These are phyloP conservation scores for Lordiphosa collinella DNA, from an alignment of 1,140 invertebrate genomes.

Conservation along the genomic window DNA sequence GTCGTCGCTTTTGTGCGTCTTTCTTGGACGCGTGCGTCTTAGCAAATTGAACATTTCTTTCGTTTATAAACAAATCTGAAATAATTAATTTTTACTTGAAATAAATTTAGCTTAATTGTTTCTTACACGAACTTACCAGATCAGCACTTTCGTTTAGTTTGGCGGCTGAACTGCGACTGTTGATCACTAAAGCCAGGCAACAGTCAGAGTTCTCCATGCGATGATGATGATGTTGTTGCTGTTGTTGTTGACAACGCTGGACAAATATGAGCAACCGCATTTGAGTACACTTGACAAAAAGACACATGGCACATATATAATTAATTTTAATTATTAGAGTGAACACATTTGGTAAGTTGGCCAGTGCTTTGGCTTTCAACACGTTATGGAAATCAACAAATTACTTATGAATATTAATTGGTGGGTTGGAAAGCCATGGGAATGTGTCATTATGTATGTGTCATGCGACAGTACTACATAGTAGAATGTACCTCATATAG, in stretches of 20 bases:
- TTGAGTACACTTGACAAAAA: constrained; percentile 49
- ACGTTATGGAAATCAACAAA: constrained; percentile 6
- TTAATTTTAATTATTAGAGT: constrained; percentile 62
- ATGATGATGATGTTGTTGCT: constrained; percentile 26
- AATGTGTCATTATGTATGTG: too few relatives aligned
- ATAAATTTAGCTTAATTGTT: constrained; percentile 11
- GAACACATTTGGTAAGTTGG: constrained; percentile 23
- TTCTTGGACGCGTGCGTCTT: constrained; percentile 60
- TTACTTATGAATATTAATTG: constrained; percentile 72
- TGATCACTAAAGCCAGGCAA: constrained; percentile 13
- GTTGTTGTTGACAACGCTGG: constrained; percentile 43
- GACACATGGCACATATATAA: constrained; percentile 66
- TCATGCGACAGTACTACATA: too few relatives aligned
- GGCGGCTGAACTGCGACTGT: constrained; percentile 64
- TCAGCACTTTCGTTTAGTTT: constrained; percentile 30
- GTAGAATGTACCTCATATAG: too few relatives aligned
- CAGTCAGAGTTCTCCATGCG: constrained; percentile 32
- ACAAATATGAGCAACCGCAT: constrained; percentile 54
- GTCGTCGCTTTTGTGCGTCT: constrained; percentile 56
- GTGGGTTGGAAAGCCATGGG: constrained; percentile 28
- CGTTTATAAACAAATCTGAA: constrained; percentile 63
- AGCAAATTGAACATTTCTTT: constrained; percentile 67
- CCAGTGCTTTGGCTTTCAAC: constrained; percentile 11
- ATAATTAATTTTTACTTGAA: constrained; percentile 42
- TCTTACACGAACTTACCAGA: constrained; percentile 31